Percentiles rank a stretch among this genome's conserved stretches.
Conservation (phyloP, 2,797 vertebrate genomes). For the Sebastes goodei region DNA sequence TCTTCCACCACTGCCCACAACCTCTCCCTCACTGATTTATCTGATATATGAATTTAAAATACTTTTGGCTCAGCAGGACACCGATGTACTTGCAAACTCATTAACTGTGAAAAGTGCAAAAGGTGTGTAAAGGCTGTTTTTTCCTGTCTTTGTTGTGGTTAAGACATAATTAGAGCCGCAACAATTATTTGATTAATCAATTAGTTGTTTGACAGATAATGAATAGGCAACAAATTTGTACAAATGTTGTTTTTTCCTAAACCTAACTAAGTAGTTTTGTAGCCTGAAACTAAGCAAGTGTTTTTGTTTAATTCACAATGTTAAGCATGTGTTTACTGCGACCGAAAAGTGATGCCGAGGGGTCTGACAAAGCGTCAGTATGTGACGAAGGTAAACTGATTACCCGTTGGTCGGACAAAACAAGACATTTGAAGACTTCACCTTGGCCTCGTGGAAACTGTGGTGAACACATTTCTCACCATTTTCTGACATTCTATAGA, state of each 20-base stretch:
- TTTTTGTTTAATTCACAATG: too few relatives aligned
- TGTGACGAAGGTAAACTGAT: background rate
- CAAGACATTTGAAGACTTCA: background rate
- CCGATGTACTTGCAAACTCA: background rate
- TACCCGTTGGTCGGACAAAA: background rate
- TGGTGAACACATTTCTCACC: background rate
- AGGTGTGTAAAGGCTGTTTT: background rate
- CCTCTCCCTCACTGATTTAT: background rate
- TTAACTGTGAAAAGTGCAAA: background rate
- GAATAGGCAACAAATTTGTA: too few relatives aligned
- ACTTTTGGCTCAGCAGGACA: background rate
- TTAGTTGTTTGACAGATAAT: too few relatives aligned
- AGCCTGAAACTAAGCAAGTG: too few relatives aligned
- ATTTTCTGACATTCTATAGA: background rate
- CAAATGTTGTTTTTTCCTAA: too few relatives aligned
- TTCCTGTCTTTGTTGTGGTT: background rate
- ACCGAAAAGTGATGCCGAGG: too few relatives aligned
- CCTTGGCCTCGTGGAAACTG: background rate
- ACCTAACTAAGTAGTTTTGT: too few relatives aligned
- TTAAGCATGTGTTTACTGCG: too few relatives aligned
- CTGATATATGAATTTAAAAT: background rate
- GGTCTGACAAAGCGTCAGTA: too few relatives aligned
- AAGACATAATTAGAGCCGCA: background rate
- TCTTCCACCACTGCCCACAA: background rate
- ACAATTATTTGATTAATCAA: too few relatives aligned